Conservation (phyloP, 2,113 vertebrate species). For the Pontoporia blainvillei region DNA sequence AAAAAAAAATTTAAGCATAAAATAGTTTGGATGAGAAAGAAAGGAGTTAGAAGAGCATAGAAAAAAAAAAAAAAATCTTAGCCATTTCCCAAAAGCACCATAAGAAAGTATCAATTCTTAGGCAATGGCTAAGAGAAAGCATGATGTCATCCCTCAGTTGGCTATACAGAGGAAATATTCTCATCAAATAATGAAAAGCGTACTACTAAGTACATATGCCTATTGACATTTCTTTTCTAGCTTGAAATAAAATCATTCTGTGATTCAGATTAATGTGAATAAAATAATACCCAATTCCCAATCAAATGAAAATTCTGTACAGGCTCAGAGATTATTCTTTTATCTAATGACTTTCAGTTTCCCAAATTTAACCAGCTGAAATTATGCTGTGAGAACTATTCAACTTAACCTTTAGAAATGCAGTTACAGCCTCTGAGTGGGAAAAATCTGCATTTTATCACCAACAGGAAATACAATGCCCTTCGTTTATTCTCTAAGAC, state of each 20-base stretch:
- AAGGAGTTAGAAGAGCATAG: not conserved
- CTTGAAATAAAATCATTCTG: slow-evolving; percentile 42
- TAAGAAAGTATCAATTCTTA: not conserved
- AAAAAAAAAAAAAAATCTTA: not conserved
- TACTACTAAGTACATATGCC: not conserved
- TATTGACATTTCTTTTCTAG: not conserved
- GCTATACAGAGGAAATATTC: not conserved
- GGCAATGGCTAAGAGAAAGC: not conserved
- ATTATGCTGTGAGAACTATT: slow-evolving; percentile 38
- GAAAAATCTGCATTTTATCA: slow-evolving; percentile 51
- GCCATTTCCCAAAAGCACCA: not conserved
- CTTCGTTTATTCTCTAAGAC: slow-evolving; percentile 23
- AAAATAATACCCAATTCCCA: slow-evolving; percentile 45
- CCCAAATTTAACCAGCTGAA: slow-evolving; percentile 54
- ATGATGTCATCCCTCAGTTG: not conserved
- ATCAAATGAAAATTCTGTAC: slow-evolving; percentile 43
- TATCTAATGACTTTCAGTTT: slow-evolving; percentile 49
- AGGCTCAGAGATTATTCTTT: slow-evolving; percentile 38
- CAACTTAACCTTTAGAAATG: slow-evolving; percentile 59
- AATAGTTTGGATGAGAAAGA: slow-evolving; percentile 16
- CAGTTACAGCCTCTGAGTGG: slow-evolving; percentile 45
- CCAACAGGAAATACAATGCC: slow-evolving; percentile 38
- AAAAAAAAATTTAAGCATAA: not conserved
- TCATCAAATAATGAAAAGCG: slow-evolving; percentile 1
- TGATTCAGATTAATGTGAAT: not conserved